Base-by-base conservation (phyloP, 2,797 vertebrate species). In the Coilia nasus region DNA sequence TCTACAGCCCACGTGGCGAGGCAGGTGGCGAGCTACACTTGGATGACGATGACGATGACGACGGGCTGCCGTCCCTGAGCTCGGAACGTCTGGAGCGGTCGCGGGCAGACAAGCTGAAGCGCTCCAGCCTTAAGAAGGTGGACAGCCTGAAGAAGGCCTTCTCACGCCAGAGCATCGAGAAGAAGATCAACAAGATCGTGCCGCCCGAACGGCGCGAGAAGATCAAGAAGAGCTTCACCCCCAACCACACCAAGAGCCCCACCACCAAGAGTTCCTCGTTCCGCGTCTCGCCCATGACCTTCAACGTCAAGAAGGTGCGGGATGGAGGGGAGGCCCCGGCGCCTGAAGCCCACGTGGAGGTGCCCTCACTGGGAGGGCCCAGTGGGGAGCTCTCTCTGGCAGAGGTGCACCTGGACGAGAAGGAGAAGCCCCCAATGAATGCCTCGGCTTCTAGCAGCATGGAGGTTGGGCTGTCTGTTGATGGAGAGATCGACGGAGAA, bases 141-240 rank as follows among this genome's bases (percentile, higher is more conserved):
- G 98, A 98, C 88, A 98, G 97, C 91, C 92, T 99, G 84, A 99
- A 99, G 93, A 99, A 97, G 91, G 98, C 97, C 0, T 99, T 99
- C 92, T 97, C 98, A 0, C 97, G 97, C 50, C 96, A 97, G 89
- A 99, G 96, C 92, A 96, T 99, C 0, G 98, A 99, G 94, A 99
- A 99, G 92, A 98, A 97, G 92, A 96, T 99, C 96, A 98, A 90
- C 93, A 96, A 97, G 93, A 98, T 99, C 0, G 97, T 99, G 28
- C 98, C 98, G 0, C 96, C 93, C 0, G 98, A 99, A 87, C 95
- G 96, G 87, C 96, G 97, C 2, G 98, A 99, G 85, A 99, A 98
- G 93, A 95, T 99, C 89, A 98, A 95, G 94, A 99, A 98, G 90
- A 98, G 97, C 0, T 93, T 99, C 83, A 96, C 94, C 0, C 95